A percentile compares a stretch with the other conserved stretches of the same genome.
Conservation (phyloP, 2,113 vertebrate genomes). For the Protobothrops mucrosquamatus region DNA sequence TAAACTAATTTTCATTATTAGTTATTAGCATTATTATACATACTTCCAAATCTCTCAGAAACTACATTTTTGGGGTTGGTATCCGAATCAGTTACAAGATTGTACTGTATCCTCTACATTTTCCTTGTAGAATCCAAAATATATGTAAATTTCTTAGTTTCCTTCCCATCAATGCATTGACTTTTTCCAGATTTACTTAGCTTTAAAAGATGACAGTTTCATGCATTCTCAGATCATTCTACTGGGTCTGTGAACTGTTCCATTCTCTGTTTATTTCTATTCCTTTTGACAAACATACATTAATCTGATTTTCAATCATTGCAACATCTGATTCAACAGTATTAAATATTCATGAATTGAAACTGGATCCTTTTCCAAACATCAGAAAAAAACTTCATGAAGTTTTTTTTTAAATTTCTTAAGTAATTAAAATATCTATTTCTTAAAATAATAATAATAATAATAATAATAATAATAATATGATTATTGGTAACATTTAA, state of each 20-base stretch:
- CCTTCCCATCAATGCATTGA: not conserved
- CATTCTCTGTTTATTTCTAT: not conserved
- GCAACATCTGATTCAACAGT: not conserved
- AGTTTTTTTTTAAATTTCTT: no score
- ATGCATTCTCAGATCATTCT: not conserved
- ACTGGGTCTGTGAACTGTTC: rapidly evolving
- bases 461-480: no score
- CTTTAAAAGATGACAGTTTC: not conserved
- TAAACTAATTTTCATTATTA: not conserved
- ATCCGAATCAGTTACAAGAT: not conserved
- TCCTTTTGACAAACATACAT: slow-evolving; percentile 10
- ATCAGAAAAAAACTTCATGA: not conserved
- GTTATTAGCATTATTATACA: not conserved
- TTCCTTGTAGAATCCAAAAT: not conserved
- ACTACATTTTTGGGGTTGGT: not conserved
- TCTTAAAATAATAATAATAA: not conserved
- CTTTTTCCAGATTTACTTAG: not conserved
- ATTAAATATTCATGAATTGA: not conserved
- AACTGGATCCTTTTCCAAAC: not conserved
- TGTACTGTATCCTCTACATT: not conserved
- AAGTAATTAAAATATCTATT: not conserved
- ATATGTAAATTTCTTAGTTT: not conserved
- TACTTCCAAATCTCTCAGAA: not conserved
- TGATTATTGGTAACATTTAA: not conserved
- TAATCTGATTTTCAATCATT: slow-evolving; percentile 9